Conservation (phyloP, 1,140 invertebrate genomes). For the Homalodisca vitripennis region DNA sequence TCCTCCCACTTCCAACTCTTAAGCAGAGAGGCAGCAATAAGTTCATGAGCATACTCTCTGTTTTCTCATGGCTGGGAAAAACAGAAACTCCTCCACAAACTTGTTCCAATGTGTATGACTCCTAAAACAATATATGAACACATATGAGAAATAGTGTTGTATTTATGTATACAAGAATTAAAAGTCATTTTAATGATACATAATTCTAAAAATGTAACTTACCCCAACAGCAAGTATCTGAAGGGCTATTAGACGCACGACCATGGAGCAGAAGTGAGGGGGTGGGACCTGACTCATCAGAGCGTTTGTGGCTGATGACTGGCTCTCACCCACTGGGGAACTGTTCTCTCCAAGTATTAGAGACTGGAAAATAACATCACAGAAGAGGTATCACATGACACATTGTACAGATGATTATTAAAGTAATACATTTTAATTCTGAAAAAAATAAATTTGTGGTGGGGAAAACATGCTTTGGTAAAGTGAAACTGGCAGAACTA, state of each 20-base stretch:
- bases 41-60: constrained; percentile 94
- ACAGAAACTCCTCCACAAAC: constrained; percentile 86
- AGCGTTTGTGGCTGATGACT: constrained; percentile 74
- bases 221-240: constrained; percentile 90
- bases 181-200: too few species aligned
- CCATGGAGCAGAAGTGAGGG: constrained; percentile 92
- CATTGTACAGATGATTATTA: too few species aligned
- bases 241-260: constrained; percentile 88
- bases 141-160: too few species aligned
- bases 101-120: constrained; percentile 87
- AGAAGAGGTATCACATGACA: too few species aligned
- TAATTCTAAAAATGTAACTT: too few species aligned
- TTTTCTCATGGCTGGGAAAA: constrained; percentile 87
- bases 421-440: too few species aligned
- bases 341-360: constrained; percentile 75
- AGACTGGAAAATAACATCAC: constrained; percentile 48
- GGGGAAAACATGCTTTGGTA: too few species aligned
- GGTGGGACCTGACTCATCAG: constrained; percentile 87
- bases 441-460: too few species aligned
- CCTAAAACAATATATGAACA: too few species aligned
- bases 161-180: too few species aligned
- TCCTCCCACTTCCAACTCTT: constrained; percentile 86
- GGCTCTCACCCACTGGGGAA: constrained; percentile 55
- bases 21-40: constrained; percentile 94
- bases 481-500: too few species aligned